Evolutionary conservation across 2,113 vertebrate genomes (phyloP).

Genomic region (Fulica atra): DNA sequence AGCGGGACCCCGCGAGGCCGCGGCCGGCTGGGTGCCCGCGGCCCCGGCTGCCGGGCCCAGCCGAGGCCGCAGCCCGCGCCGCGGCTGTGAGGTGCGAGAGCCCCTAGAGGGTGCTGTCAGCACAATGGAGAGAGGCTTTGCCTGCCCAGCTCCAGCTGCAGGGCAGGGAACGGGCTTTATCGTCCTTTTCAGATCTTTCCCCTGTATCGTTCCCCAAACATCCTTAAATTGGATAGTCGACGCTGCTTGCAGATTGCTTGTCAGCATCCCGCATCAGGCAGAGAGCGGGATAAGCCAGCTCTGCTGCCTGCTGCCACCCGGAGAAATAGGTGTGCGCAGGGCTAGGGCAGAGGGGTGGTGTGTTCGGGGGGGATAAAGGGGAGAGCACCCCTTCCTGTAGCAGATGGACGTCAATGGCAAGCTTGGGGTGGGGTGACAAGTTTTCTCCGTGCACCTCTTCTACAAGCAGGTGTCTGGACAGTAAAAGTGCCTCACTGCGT

Average conservation of each 20-base stretch:
- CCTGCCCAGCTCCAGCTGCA: neutral
- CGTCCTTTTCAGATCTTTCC: neutral
- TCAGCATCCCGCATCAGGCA: neutral
- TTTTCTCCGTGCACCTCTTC: neutral
- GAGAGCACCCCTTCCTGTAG: neutral
- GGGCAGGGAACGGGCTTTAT: neutral
- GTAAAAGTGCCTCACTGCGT: fast-evolving
- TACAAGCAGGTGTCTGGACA: neutral
- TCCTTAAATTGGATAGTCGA: neutral
- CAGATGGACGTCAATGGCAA: neutral
- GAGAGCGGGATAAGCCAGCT: neutral
- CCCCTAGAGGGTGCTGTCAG: slow-evolving; percentile 62
- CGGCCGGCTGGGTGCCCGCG: neutral
- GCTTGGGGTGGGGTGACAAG: neutral
- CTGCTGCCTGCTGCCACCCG: neutral
- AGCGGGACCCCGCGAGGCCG: neutral
- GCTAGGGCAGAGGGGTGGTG: neutral
- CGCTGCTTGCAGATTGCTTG: neutral
- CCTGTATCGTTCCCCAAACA: neutral
- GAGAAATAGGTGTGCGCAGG: fast-evolving
- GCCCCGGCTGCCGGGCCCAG: neutral
- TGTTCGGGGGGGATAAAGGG: neutral
- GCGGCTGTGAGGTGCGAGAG: neutral
- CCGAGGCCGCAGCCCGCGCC: neutral
- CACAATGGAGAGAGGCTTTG: neutral